Conservation (phyloP, 1,140 invertebrate genomes). For the Eupristina koningsbergeri region DNA sequence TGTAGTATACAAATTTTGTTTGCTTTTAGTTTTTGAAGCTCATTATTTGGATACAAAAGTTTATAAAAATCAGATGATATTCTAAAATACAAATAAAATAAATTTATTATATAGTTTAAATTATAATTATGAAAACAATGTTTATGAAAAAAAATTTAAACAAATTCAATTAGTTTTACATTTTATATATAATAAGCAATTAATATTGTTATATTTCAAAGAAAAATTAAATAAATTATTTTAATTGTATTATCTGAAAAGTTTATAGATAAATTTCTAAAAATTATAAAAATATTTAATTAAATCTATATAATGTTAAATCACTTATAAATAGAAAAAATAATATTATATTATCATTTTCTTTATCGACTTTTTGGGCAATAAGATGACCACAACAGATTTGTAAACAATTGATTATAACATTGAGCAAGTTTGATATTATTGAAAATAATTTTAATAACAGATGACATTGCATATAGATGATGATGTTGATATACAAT, state of each 20-base stretch:
- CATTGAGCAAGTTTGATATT: slow-evolving; percentile 20
- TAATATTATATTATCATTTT: too few relatives aligned
- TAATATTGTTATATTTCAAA: neutral
- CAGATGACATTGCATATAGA: slow-evolving; percentile 31
- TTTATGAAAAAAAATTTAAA: too few relatives aligned
- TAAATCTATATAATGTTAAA: neutral
- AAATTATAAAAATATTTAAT: neutral
- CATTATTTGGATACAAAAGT: too few relatives aligned
- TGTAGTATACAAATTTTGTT: too few relatives aligned
- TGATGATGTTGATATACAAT: slow-evolving; percentile 43
- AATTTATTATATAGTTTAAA: too few relatives aligned
- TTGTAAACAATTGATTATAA: neutral
- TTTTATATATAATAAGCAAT: neutral
- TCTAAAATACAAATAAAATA: too few relatives aligned
- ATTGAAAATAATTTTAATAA: slow-evolving; percentile 32
- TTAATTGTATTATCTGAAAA: too few relatives aligned
- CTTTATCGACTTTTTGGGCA: too few relatives aligned
- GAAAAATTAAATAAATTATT: slow-evolving; percentile 4
- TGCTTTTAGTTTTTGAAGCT: too few relatives aligned
- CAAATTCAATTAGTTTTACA: neutral
- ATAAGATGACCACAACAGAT: too few relatives aligned
- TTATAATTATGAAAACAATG: too few relatives aligned
- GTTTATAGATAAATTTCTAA: neutral
- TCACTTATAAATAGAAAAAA: neutral
- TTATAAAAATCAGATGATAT: too few relatives aligned